Base-by-base conservation (phyloP, 1,140 invertebrate species). In the Pseudomyrmex cubaensis region DNA sequence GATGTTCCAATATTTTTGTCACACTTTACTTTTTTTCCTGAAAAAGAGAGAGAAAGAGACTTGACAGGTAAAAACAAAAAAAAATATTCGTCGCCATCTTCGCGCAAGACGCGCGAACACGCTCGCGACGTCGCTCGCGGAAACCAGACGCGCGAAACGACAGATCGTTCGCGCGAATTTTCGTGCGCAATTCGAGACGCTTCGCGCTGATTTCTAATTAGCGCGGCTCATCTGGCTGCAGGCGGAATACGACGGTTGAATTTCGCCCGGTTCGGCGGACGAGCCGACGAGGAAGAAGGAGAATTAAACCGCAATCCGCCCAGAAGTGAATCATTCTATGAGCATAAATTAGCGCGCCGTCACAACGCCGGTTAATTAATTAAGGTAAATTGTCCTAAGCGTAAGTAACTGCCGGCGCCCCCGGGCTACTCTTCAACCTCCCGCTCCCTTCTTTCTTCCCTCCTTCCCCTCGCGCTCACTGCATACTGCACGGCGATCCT, bases 321-420 rank as follows among this genome's bases (percentile, higher is more conserved):
- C 70, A 84, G 82, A 82, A 92, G 84, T 93, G 92, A 93, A 93
- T 93, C 91, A 93, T 93, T 93, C 89, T 89, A 92, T 93, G 90
- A 93, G 85, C 88, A 92, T 93, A 93, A 93, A 93, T 93, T 93
- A 93, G 90, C 87, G 87, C 72, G 62, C 90, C 90, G 90, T 92
- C 90, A 89, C 92, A 92, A 92, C 88, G 91, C 88, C 90, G 88
- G 90, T 93, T 93, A 93, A 93, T 93, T 93, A 93, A 93, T 93
- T 93, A 92, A 92, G 91, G 90, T 91, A 92, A 93, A 93, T 93
- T 93, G 91, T 92, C 91, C 91, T 93, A 92, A 93, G 89, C 91
- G 89, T 92, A 92, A 93, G 90, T 92, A 93, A 93, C 88, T 92
- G 87, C 91, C 57, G 87, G 89, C 89, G 88, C 89, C 85, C 90